Evolutionary conservation across 2,113 vertebrate species (phyloP), one percentile per base, ranked within the genome.

Genomic region (Podilymbus podiceps): DNA sequence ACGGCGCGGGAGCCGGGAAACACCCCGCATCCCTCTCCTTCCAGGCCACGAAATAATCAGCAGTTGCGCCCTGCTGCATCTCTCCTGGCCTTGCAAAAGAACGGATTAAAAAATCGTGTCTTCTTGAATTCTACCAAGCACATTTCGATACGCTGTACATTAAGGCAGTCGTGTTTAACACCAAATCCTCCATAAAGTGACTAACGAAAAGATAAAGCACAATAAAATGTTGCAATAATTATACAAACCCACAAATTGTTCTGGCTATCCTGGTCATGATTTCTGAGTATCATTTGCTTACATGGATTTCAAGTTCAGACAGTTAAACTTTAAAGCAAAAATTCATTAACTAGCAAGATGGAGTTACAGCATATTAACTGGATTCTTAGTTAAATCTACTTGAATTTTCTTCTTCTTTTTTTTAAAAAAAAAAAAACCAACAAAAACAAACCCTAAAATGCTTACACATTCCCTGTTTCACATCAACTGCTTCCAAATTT

Each of bases 21-120:
- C 12, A 12, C 9, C 1, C 62, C 66, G 46, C 56, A 46, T 24
- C 35, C 21, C 38, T 28, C 31, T 55, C 13, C 52, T 83, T 59
- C 66, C 58, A 35, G 2, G 1, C 28, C 21, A 8, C 0, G 0
- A 14, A 73, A 66, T 11, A 81, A 28, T 12, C 35, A 59, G 50
- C 21, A 5, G 6, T 4, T 10, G 17, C 2, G 0, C 13, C 1
- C 46, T 18, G 33, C 50, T 24, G 19, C 5, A 16, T 44, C 33
- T 58, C 9, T 47, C 19, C 22, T 22, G 55, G 23, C 28, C 72
- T 72, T 55, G 53, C 27, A 64, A 42, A 85, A 78, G 7, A 62
- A 49, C 24, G 31, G 15, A 19, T 76, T 72, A 55, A 22, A 66
- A 42, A 60, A 60, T 46, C 1, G 0, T 18, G 4, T 20, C 50